Percentiles rank a stretch among this genome's conserved stretches.
These are phyloP conservation scores for Isurus oxyrinchus DNA, from an alignment of 2,113 vertebrate genomes.

Conservation along the genomic window DNA sequence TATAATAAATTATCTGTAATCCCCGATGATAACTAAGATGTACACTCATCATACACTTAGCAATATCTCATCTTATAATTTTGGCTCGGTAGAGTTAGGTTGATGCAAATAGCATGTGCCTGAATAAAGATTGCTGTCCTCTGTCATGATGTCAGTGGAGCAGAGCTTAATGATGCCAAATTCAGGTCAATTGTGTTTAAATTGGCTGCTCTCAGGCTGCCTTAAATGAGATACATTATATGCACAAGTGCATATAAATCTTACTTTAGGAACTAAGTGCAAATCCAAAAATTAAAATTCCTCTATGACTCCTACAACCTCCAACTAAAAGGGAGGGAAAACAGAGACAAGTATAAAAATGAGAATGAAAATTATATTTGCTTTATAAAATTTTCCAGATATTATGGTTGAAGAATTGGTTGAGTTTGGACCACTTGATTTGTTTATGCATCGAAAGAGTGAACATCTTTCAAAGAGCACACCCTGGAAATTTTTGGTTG, in stretches of 20 bases:
- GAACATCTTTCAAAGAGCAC: constrained; percentile 64
- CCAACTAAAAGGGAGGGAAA: neutral
- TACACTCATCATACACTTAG: neutral
- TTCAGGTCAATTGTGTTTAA: neutral
- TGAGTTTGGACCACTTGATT: constrained; percentile 80
- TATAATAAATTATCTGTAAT: neutral
- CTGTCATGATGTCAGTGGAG: neutral
- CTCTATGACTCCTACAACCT: neutral
- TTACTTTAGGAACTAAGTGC: neutral
- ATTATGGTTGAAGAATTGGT: constrained; percentile 98
- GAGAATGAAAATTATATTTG: neutral
- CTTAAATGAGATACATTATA: neutral
- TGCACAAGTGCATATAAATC: too few species aligned
- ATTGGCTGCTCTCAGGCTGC: neutral
- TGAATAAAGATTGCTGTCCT: neutral
- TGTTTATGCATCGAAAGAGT: constrained; percentile 81
- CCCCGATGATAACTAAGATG: neutral
- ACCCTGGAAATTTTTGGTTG: constrained; percentile 92
- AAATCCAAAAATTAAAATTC: neutral
- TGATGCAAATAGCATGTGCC: neutral
- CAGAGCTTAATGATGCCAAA: neutral
- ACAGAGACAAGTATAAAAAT: neutral
- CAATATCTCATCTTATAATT: neutral
- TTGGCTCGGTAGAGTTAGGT: neutral
- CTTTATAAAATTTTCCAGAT: constrained; percentile 54